A percentile compares a stretch with the other conserved stretches of the same genome.
Evolutionary conservation across 1,140 invertebrate genomes (phyloP).

Genomic region (Lasioglossum baleicum): DNA sequence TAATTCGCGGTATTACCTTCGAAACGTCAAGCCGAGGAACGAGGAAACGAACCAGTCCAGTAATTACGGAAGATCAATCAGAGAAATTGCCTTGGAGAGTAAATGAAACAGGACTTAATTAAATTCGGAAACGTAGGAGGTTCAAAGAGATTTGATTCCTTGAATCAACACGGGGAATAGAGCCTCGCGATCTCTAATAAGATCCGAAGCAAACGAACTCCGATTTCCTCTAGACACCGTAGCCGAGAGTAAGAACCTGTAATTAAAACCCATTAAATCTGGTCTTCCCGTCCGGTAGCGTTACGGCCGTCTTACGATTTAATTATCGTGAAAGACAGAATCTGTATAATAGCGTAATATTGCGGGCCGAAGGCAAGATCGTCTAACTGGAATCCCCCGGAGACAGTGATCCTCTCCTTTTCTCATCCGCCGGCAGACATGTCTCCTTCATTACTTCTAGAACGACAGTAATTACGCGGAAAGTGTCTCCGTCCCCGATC

Average conservation of each 20-base stretch:
- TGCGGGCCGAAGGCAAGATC: neutral
- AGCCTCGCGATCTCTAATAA: neutral
- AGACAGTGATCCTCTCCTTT: slow-evolving; percentile 1
- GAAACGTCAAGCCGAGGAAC: too few relatives aligned
- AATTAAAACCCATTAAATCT: slow-evolving; percentile 11
- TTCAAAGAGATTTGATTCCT: neutral
- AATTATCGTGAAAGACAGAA: neutral
- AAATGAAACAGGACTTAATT: too few relatives aligned
- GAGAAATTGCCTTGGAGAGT: too few relatives aligned
- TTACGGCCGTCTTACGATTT: neutral
- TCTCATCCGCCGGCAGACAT: slow-evolving; percentile 23
- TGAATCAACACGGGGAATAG: neutral
- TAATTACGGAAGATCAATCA: too few relatives aligned
- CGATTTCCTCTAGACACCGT: neutral
- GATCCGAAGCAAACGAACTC: neutral
- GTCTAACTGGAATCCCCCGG: neutral
- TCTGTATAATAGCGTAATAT: neutral
- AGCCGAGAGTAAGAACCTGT: neutral
- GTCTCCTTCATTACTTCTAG: slow-evolving; percentile 53
- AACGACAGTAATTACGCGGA: slow-evolving; percentile 48
- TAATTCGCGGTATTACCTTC: too few relatives aligned
- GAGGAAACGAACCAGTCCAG: too few relatives aligned
- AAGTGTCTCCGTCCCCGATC: neutral
- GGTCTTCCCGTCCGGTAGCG: neutral
- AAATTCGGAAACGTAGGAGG: too few relatives aligned